phyloP scores from a whole-genome alignment of 1,140 invertebrate species.

The Phthorimaea operculella region DNA sequence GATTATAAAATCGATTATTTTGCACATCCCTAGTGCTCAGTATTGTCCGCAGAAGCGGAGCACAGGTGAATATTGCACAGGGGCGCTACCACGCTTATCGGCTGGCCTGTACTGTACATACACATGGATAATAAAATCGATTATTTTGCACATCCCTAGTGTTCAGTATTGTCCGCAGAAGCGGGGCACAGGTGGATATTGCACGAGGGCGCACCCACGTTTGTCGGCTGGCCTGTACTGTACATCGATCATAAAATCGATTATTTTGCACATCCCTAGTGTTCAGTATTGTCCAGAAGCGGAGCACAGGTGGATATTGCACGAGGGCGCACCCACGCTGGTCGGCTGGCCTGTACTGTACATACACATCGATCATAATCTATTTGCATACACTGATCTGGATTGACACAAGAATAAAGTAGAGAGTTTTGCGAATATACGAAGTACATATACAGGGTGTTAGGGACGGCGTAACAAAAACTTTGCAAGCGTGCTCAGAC shows the following conservation, averaged over 20 bases:
- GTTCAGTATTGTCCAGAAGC: neutral
- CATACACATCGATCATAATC: conserved; percentile 31
- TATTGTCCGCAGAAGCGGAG: too few species aligned
- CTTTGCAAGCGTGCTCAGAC: too few species aligned
- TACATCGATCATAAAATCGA: too few species aligned
- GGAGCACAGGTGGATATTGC: conserved; percentile 10
- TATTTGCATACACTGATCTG: conserved; percentile 21
- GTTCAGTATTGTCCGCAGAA: neutral
- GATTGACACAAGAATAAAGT: neutral
- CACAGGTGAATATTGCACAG: conserved; percentile 20
- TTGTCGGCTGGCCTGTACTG: neutral
- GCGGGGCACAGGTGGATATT: conserved; percentile 8
- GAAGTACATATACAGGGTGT: too few species aligned
- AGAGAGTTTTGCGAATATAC: too few species aligned
- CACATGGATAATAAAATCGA: too few species aligned
- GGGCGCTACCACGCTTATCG: conserved; percentile 21
- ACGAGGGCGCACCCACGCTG: conserved; percentile 23
- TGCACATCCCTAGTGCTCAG: too few species aligned
- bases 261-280: too few species aligned
- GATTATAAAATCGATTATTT: too few species aligned
- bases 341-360: neutral
- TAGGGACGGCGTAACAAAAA: too few species aligned
- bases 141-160: too few species aligned
- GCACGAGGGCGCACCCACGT: conserved; percentile 24
- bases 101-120: neutral